Evolutionary conservation across 92 coral and sea anemone genomes (phyloP).

Genomic region (Bergia sp.): DNA sequence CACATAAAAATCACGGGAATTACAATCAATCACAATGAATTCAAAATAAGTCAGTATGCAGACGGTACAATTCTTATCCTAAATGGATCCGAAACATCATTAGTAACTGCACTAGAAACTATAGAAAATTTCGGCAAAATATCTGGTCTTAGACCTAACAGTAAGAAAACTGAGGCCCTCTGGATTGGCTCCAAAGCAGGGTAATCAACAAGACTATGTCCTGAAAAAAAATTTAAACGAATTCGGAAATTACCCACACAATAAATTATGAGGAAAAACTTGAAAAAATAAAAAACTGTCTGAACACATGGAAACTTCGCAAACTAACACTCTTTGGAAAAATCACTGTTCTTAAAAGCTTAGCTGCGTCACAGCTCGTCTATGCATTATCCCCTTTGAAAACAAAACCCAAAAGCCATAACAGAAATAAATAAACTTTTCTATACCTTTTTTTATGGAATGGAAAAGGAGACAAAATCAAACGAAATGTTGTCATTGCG

Average conservation of each 20-base stretch:
- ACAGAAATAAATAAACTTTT: slow-evolving; percentile 30
- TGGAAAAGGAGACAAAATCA: slow-evolving; percentile 44
- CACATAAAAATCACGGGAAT: slow-evolving; percentile 34
- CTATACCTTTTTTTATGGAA: slow-evolving; percentile 44
- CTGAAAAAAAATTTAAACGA: slow-evolving; percentile 45
- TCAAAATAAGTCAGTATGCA: slow-evolving; percentile 43
- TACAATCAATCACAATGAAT: slow-evolving; percentile 17
- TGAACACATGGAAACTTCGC: slow-evolving; percentile 42
- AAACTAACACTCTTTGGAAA: slow-evolving; percentile 51
- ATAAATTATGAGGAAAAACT: slow-evolving; percentile 39
- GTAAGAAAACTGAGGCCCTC: slow-evolving; percentile 50
- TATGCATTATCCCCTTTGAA: slow-evolving; percentile 43
- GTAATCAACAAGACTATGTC: slow-evolving; percentile 26
- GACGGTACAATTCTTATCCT: slow-evolving; percentile 45
- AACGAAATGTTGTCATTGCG: slow-evolving; percentile 41
- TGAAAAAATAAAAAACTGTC: slow-evolving; percentile 29
- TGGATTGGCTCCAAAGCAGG: slow-evolving; percentile 43
- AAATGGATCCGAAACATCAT: slow-evolving; percentile 44
- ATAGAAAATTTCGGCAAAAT: slow-evolving; percentile 30
- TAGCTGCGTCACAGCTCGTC: slow-evolving; percentile 48
- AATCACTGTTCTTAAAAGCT: slow-evolving; percentile 44
- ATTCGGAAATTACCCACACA: slow-evolving; percentile 3
- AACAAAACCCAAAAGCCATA: slow-evolving; percentile 16
- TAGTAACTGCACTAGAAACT: slow-evolving; percentile 30
- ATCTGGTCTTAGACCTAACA: slow-evolving; percentile 43